A percentile compares a stretch with the other conserved stretches of the same genome.
phyloP scores from a whole-genome alignment of 2,113 vertebrate genomes.

The Chlamydotis undulata region DNA sequence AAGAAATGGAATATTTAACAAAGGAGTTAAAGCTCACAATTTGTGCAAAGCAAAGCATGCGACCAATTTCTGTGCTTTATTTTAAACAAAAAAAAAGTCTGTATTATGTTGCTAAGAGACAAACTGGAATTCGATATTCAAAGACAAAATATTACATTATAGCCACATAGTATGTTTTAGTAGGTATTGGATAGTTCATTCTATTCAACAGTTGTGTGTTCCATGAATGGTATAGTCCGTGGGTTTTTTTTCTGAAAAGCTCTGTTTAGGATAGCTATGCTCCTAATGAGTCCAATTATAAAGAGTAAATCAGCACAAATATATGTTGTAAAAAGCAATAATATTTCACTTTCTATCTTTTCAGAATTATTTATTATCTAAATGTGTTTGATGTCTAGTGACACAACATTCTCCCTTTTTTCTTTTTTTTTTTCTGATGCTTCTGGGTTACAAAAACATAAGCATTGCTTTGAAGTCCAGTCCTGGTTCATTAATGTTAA shows the following conservation, averaged over 20 bases:
- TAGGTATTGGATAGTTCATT: not conserved
- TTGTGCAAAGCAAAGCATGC: not conserved
- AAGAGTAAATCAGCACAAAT: not conserved
- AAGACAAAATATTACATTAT: not conserved
- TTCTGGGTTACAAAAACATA: conserved; percentile 62
- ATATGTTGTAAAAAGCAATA: not conserved
- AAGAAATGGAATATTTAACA: conserved; percentile 44
- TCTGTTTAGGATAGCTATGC: not conserved
- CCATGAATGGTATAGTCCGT: not conserved
- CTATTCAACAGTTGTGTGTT: not conserved
- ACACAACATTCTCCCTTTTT: conserved; percentile 54
- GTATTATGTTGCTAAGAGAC: not conserved
- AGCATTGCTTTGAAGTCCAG: conserved; percentile 55
- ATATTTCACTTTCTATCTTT: not conserved
- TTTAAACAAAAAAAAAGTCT: not conserved
- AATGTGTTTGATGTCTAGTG: conserved; percentile 1
- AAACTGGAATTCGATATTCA: not conserved
- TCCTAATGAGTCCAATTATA: not conserved
- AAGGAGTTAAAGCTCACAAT: conserved; percentile 15
- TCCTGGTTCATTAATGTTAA: conserved; percentile 15
- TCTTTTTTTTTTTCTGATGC: not conserved
- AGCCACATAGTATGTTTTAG: not conserved
- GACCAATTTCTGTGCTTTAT: not conserved
- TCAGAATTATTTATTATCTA: not conserved
- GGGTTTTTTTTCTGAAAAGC: not conserved